phyloP scores from a whole-genome alignment of 2,888 invertebrate genomes.

The Clanis bilineata region DNA sequence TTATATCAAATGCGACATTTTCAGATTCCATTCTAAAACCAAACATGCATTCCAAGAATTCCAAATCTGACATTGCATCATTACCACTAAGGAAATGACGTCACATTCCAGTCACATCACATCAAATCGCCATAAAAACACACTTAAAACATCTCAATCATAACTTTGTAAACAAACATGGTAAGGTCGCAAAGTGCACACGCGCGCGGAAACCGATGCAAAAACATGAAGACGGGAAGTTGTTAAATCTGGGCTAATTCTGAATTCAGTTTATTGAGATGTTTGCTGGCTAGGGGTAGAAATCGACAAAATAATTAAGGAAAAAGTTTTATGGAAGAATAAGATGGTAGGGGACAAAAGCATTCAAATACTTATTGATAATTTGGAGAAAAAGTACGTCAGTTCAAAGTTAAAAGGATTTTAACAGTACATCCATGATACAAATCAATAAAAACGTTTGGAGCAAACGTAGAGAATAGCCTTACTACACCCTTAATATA shows the following conservation, averaged over 20 bases:
- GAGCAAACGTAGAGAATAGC: too few relatives aligned
- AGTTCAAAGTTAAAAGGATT: too few relatives aligned
- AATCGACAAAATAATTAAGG: neutral
- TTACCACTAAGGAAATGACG: neutral
- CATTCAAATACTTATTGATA: neutral
- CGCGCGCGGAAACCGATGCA: neutral
- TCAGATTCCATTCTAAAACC: neutral
- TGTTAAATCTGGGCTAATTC: neutral
- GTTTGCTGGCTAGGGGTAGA: neutral
- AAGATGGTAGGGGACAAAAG: neutral
- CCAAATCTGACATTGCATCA: neutral
- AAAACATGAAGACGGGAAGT: neutral
- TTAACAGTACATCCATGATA: too few relatives aligned
- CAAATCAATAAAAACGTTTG: too few relatives aligned
- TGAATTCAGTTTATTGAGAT: neutral
- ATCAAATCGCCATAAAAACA: neutral
- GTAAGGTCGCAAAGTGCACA: neutral
- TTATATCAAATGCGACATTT: neutral
- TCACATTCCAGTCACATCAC: neutral
- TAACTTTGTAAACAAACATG: neutral
- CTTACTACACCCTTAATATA: too few relatives aligned
- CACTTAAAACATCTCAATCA: constrained; percentile 3
- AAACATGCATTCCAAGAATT: neutral
- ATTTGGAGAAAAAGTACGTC: too few relatives aligned
- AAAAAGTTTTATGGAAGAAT: neutral